These are phyloP conservation scores for Drosophila subobscura DNA, from an alignment of 1,140 invertebrate genomes.

Conservation along the genomic window DNA sequence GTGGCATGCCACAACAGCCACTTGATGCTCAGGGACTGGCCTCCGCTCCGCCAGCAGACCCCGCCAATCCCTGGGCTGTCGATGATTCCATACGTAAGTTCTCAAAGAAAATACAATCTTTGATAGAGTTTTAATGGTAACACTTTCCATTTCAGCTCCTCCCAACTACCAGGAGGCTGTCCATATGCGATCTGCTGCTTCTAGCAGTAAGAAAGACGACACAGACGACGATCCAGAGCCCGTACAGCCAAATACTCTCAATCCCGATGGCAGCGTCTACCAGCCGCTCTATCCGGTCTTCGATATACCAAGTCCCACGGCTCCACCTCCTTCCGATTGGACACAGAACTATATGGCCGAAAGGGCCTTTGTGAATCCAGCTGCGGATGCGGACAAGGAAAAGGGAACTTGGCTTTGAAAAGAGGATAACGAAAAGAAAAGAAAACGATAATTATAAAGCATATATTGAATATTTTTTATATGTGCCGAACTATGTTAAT, in stretches of 20 bases:
- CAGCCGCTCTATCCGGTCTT: slow-evolving; percentile 72
- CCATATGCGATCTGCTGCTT: slow-evolving; percentile 43
- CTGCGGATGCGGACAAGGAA: slow-evolving; percentile 32
- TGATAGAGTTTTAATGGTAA: background rate
- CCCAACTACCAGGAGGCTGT: slow-evolving; percentile 74
- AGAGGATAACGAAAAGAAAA: background rate
- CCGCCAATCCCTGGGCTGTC: slow-evolving; percentile 27
- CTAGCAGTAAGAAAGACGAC: background rate
- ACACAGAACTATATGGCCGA: slow-evolving; percentile 36
- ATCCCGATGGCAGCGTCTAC: slow-evolving; percentile 57
- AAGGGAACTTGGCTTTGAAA: slow-evolving; percentile 68
- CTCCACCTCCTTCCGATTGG: slow-evolving; percentile 29
- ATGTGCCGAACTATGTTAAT: too few species aligned
- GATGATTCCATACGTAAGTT: slow-evolving; percentile 56
- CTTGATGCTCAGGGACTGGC: slow-evolving; percentile 38
- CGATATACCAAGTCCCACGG: slow-evolving; percentile 66
- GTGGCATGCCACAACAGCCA: slow-evolving; percentile 17
- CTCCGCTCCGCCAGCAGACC: slow-evolving; percentile 29
- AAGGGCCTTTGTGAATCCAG: slow-evolving; percentile 36
- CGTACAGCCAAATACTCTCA: slow-evolving; percentile 41
- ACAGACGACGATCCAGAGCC: slow-evolving; percentile 18
- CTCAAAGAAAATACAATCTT: background rate
- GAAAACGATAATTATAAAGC: background rate
- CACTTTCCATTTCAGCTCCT: slow-evolving; percentile 38
- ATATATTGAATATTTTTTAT: background rate